Percentiles rank a stretch among this genome's conserved stretches.
phyloP scores from a whole-genome alignment of 2,797 vertebrate genomes.

The Rousettus madagascariensis region DNA sequence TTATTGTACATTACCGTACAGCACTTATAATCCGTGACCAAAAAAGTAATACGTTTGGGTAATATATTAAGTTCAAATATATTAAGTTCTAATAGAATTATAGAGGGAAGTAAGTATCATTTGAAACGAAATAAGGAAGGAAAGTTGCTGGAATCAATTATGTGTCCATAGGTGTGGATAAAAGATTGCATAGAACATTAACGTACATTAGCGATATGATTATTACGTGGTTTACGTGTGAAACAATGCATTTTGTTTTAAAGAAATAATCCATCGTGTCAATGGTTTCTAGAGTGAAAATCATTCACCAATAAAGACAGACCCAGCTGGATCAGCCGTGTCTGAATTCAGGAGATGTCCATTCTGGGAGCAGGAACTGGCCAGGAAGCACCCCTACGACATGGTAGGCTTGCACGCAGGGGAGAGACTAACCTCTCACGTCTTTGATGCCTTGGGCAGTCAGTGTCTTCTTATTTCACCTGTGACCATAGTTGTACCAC shows the following conservation, averaged over 20 bases:
- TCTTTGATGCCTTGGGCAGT: background rate
- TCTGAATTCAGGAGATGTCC: slow-evolving; percentile 76
- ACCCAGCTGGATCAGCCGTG: slow-evolving; percentile 47
- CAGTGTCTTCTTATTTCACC: slow-evolving; percentile 33
- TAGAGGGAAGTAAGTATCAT: background rate
- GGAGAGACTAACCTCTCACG: background rate
- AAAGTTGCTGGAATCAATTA: background rate
- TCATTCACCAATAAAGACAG: slow-evolving; percentile 65
- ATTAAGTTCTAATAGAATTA: background rate
- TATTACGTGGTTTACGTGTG: background rate
- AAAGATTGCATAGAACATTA: background rate
- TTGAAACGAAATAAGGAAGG: background rate
- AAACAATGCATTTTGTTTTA: background rate
- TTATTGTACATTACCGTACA: background rate
- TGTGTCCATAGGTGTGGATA: background rate
- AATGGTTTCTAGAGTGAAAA: slow-evolving; percentile 70
- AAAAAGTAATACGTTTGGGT: background rate
- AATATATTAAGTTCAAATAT: background rate
- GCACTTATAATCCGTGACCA: background rate
- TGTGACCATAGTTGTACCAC: background rate
- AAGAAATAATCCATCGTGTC: slow-evolving; percentile 36
- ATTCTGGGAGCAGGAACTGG: slow-evolving; percentile 79
- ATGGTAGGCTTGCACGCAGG: slow-evolving; percentile 36
- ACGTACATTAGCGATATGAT: background rate
- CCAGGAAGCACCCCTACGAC: slow-evolving; percentile 72